Base-by-base conservation (phyloP, 1,140 invertebrate genomes). In the Mamestra configurata region DNA sequence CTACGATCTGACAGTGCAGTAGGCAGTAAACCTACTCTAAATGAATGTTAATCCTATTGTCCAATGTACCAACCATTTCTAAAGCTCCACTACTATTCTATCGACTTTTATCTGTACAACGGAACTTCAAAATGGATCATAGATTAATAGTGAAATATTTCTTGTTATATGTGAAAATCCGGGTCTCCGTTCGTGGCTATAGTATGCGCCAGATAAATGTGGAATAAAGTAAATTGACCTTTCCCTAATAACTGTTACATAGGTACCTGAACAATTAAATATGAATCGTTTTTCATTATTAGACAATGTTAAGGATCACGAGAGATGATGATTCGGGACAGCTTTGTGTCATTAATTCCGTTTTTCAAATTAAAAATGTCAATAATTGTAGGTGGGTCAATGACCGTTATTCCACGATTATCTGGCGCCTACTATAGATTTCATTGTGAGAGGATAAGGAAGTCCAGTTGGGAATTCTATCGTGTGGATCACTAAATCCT, bases 21-120 rank as follows among this genome's bases (percentile, higher is more conserved):
- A 61, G 59, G 59, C 59, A 61, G 59, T 61, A 61, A 35, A 61
- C 13, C 31, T 61, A 61, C 59, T 61, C n/a, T 18, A 61, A 61
- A 61, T 61, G 15, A 61, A 61, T 61, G 59, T 22, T n/a, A 61
- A 61, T 27, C n/a, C 15, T 35, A 35, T 61, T 61, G 59, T 61
- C 27, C 15, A 35, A 35, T 37, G n/a, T 57, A 27, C 53, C n/a
- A 11, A 15, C 5, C 59, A 61, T 37, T 61, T n/a, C 59, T 37
- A n/a, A 18, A n/a, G 43, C 15, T 10, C 27, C 13, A 7, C 15
- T 35, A 35, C 27, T 55, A 37, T 27, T 37, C 59, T 31, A 13
- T 59, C 6, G 24, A 35, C 27, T 61, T 61, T 61, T 37, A 37
- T 61, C 31, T 18, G n/a, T 24, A 57, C 27, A 61, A 61, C 59